Evolutionary conservation across 1,140 invertebrate species (phyloP).

Genomic region (Drosophila insularis): DNA sequence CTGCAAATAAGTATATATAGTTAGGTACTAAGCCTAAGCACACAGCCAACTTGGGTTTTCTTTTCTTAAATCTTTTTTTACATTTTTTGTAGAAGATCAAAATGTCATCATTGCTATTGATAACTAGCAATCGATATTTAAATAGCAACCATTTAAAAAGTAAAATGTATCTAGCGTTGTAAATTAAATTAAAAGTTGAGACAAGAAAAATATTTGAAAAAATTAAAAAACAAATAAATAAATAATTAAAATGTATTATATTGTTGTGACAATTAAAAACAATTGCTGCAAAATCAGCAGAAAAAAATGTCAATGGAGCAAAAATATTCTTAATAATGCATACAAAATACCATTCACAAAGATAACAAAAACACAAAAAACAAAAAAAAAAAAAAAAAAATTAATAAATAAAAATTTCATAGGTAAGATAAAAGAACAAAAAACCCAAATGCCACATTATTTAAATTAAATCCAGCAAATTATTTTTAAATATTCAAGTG

Average conservation of each 20-base stretch:
- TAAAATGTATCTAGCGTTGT: neutral
- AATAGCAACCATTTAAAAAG: neutral
- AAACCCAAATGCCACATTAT: neutral
- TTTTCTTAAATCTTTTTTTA: too few species aligned
- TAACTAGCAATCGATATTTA: too few species aligned
- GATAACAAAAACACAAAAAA: neutral
- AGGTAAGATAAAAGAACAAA: too few species aligned
- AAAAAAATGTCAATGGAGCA: neutral
- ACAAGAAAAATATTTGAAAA: neutral
- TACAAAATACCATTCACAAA: constrained; percentile 4
- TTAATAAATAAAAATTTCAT: neutral
- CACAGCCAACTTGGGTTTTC: too few species aligned
- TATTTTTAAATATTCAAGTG: neutral
- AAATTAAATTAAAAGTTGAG: neutral
- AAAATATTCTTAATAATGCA: constrained; percentile 9
- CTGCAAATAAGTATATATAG: too few species aligned
- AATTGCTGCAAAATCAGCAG: constrained; percentile 7
- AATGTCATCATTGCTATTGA: neutral
- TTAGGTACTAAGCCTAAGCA: too few species aligned
- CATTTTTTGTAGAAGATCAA: too few species aligned
- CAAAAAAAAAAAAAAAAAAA: too few species aligned
- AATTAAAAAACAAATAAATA: neutral
- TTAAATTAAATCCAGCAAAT: neutral
- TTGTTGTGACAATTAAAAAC: constrained; percentile 7
- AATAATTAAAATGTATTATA: neutral